Base-by-base conservation (phyloP, 2,113 vertebrate genomes). In the Myodes glareolus region DNA sequence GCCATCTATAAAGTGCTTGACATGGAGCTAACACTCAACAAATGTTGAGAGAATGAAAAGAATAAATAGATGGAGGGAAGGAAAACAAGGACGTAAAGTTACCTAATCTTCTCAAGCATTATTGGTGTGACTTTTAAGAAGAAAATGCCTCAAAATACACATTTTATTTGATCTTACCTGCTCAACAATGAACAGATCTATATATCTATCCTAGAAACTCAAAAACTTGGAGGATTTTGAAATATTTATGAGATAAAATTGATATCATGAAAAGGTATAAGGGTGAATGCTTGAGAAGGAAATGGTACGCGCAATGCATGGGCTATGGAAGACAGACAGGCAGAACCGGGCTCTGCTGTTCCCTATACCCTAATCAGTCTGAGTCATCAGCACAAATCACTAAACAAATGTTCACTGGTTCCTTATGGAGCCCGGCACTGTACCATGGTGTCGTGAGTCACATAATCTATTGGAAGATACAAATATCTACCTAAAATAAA, bases 401-500 rank as follows among this genome's bases (percentile, higher is more conserved):
- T 80, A 93, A 94, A 8, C 27, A 50, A 88, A 25, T 75, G 75
- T 92, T 94, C 47, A 72, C 50, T 75, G 45, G 17, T 63, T 87
- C 45, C 31, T 87, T n/a, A 72, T n/a, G 21, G 88, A 58, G 31
- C 29, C 55, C 63, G 9, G 21, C 2, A 65, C 36, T 73, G 42
- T 90, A 45, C 39, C 31, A 58, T 90, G 45, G 12, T 72, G 91
- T 55, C 25, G 70, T 39, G 45, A 94, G 45, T 42, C 67, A 80
- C 33, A 81, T 0, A 88, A 25, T 86, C 80, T 98, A 36, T 5
- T 78, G 33, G 27, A 93, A 39, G 52, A 97, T 14, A 93, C 3
- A 91, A 85, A 92, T 73, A n/a, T 63, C 88, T 42, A 88, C 52
- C 63, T 82, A 68, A 14, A 97, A 92, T 86, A 87, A 70, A 95